Evolutionary conservation across 1,140 invertebrate species (phyloP), one percentile per base, ranked within the genome.

Genomic region (Eueides isabella): DNA sequence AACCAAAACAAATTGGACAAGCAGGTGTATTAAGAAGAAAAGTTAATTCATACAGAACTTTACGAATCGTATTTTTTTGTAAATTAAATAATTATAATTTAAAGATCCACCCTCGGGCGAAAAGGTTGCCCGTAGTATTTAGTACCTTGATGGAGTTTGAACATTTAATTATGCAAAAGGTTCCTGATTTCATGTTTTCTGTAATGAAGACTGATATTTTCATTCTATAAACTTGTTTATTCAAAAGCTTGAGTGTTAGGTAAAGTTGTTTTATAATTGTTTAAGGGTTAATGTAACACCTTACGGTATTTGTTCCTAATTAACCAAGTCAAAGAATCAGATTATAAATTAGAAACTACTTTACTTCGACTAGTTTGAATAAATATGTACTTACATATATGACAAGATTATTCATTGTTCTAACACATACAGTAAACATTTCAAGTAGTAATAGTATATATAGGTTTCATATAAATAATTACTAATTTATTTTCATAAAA

Each of bases 31-130:
- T 55, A 26, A 55, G 48, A 55, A 23, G 48, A 55, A 23, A 55
- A 55, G 41, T 26, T 55, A 26, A 55, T 55, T 55, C 12, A 55
- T 55, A 6, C 41, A 44, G 41, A 48, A 44, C 48, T 55, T 55
- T 55, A 6, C 9, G 48, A 55, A 55, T 55, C 2, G 41, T 44
- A 19, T 11, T 11, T 23, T 26, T 55, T 55, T 55, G 48, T 55
- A 23, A 55, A 26, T 2, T 7, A 44, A 55, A 26, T 23, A 23
- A 11, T 26, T 12, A 12, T 12, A 12, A 55, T 26, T 23, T 26
- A 23, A 26, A 55, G 48, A 55, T 23, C 48, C 48, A 23, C 48
- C 48, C 9, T 55, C 9, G 3, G 11, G 19, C 48, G 7, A 55
- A 4, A 55, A 55, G 48, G 19, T 9, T 23, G 12, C 23, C 7